phyloP scores from a whole-genome alignment of 2,797 vertebrate genomes.

The Enteromius fasciolatus region DNA sequence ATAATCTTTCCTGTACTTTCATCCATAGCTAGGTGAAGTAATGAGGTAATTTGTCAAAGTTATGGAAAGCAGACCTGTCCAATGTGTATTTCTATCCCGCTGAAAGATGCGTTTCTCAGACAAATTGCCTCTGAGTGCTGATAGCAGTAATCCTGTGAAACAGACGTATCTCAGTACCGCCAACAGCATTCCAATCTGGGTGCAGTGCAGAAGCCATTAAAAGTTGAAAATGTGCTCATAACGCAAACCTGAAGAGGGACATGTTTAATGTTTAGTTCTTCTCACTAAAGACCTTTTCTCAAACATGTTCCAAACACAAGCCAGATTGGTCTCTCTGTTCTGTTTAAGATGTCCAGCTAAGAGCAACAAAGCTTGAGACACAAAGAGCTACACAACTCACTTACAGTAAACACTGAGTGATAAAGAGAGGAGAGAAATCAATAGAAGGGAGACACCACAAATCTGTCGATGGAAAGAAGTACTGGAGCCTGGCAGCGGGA shows the following conservation, averaged over 20 bases:
- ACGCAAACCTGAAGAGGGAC: constrained; percentile 67
- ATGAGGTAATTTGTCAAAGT: constrained; percentile 72
- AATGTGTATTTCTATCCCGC: constrained; percentile 65
- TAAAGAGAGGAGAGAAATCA: constrained; percentile 73
- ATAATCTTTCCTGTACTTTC: constrained; percentile 66
- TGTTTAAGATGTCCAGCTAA: constrained; percentile 57
- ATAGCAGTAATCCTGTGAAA: constrained; percentile 76
- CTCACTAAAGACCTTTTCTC: constrained; percentile 52
- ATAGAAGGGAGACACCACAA: constrained; percentile 76
- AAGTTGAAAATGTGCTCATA: constrained; percentile 70
- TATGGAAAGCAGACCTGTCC: constrained; percentile 61
- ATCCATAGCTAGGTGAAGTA: constrained; percentile 63
- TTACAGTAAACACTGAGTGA: constrained; percentile 72
- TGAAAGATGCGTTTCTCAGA: constrained; percentile 67
- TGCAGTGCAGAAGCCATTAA: constrained; percentile 75
- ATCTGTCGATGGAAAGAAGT: constrained; percentile 70
- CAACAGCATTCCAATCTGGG: constrained; percentile 57
- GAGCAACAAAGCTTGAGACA: constrained; percentile 67
- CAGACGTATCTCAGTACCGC: constrained; percentile 63
- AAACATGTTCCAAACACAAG: constrained; percentile 62
- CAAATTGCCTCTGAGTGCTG: constrained; percentile 71
- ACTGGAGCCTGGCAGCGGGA: constrained; percentile 67
- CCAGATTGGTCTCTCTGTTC: constrained; percentile 55
- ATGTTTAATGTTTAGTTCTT: constrained; percentile 54
- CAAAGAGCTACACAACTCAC: constrained; percentile 76